These are phyloP conservation scores for Hipposideros larvatus DNA, from an alignment of 2,797 vertebrate genomes.

Conservation along the genomic window DNA sequence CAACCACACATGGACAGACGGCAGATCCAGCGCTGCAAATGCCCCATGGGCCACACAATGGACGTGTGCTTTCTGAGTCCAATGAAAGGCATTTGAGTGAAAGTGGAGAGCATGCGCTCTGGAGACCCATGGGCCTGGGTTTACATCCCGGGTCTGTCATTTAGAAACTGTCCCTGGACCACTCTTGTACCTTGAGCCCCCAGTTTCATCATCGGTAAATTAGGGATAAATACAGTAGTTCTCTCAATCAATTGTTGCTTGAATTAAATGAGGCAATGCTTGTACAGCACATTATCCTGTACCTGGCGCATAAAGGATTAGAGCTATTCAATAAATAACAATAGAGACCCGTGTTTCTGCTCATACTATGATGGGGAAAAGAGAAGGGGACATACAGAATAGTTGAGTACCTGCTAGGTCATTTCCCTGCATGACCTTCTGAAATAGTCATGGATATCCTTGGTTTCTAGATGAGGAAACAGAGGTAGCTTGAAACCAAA, in stretches of 20 bases:
- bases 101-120: neutral
- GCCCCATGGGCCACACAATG: rapidly evolving
- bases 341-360: neutral
- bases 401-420: neutral
- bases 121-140: neutral
- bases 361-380: neutral
- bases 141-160: neutral
- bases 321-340: neutral
- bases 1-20: neutral
- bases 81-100: neutral
- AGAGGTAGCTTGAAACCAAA: neutral
- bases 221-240: neutral
- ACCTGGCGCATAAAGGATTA: neutral
- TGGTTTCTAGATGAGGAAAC: constrained; percentile 4
- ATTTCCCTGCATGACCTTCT: neutral
- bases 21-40: rapidly evolving
- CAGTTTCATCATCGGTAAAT: neutral
- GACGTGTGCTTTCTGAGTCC: neutral
- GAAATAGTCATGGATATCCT: neutral
- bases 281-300: neutral
- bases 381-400: neutral
- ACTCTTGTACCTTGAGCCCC: neutral
- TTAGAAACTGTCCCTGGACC: neutral
- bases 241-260: neutral
- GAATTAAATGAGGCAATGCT: neutral